phyloP scores from a whole-genome alignment of 2,888 invertebrate genomes.

The Oligia fasciuncula region DNA sequence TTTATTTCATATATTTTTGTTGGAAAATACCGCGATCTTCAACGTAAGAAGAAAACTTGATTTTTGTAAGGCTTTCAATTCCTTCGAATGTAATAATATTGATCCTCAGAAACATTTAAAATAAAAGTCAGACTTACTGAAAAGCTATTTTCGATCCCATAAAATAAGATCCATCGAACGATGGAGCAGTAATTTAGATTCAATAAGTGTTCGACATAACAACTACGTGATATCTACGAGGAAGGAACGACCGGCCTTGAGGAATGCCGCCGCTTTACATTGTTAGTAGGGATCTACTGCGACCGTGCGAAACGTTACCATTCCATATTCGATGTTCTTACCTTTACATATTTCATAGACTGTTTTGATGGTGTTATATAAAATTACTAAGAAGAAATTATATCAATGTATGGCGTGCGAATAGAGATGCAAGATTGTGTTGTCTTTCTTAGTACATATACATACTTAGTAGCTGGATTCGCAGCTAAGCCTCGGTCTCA shows the following conservation, averaged over 20 bases:
- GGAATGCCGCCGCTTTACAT: slow-evolving; percentile 80
- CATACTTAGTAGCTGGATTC: slow-evolving; percentile 50
- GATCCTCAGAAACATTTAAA: background rate
- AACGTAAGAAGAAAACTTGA: background rate
- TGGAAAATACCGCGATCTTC: background rate
- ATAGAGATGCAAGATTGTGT: slow-evolving; percentile 8
- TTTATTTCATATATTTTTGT: background rate
- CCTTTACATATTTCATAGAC: slow-evolving; percentile 27
- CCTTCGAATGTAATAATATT: background rate
- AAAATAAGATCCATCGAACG: slow-evolving; percentile 54
- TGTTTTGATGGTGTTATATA: background rate
- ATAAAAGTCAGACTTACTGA: slow-evolving; percentile 1
- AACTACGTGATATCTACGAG: slow-evolving; percentile 67
- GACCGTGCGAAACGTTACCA: slow-evolving; percentile 58
- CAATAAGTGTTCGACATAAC: slow-evolving; percentile 67
- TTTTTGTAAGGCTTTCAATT: background rate
- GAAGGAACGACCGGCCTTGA: slow-evolving; percentile 85
- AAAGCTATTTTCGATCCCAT: slow-evolving; percentile 28
- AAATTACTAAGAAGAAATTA: slow-evolving; percentile 22
- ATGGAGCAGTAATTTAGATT: slow-evolving; percentile 65
- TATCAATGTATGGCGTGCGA: slow-evolving; percentile 36
- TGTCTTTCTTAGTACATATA: slow-evolving; percentile 37
- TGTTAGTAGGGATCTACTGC: slow-evolving; percentile 56
- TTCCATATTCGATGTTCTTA: slow-evolving; percentile 28
- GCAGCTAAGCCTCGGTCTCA: slow-evolving; percentile 66